Conservation (phyloP, 2,797 vertebrate genomes). For the Epinephelus malabaricus region DNA sequence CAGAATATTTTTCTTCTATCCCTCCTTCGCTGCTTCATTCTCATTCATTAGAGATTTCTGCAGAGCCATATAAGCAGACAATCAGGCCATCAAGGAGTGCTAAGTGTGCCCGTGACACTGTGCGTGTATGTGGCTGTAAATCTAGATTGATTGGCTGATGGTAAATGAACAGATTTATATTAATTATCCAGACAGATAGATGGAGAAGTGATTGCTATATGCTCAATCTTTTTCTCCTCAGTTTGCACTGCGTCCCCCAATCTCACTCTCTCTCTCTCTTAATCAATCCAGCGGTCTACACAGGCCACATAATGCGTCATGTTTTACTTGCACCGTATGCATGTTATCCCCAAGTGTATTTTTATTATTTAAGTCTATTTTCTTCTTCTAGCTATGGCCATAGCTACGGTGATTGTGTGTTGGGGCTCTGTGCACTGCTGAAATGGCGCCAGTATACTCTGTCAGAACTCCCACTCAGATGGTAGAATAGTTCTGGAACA, state of each 20-base stretch:
- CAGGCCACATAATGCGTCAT: not conserved
- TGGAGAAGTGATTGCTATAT: slow-evolving; percentile 70
- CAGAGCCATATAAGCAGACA: slow-evolving; percentile 68
- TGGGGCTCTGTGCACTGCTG: no score
- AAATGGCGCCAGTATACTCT: not conserved
- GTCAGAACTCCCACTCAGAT: not conserved
- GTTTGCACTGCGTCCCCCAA: slow-evolving; percentile 16
- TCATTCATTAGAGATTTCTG: slow-evolving; percentile 77
- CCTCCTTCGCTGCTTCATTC: slow-evolving; percentile 66
- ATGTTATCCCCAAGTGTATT: not conserved
- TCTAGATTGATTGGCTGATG: slow-evolving; percentile 77
- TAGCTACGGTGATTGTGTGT: not conserved
- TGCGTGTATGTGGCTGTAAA: slow-evolving; percentile 11
- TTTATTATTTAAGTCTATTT: not conserved
- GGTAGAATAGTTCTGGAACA: no score
- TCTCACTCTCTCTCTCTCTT: slow-evolving; percentile 23
- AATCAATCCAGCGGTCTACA: not conserved
- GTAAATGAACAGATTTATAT: slow-evolving; percentile 83
- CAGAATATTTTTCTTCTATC: slow-evolving; percentile 71
- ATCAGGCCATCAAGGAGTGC: slow-evolving; percentile 72
- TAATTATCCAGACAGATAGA: slow-evolving; percentile 79
- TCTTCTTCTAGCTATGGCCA: not conserved
- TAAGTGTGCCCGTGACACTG: slow-evolving; percentile 49
- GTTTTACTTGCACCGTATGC: not conserved
- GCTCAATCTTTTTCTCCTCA: slow-evolving; percentile 59